Base-by-base conservation (phyloP, 2,888 invertebrate genomes). In the Trissoscelio sp. region DNA sequence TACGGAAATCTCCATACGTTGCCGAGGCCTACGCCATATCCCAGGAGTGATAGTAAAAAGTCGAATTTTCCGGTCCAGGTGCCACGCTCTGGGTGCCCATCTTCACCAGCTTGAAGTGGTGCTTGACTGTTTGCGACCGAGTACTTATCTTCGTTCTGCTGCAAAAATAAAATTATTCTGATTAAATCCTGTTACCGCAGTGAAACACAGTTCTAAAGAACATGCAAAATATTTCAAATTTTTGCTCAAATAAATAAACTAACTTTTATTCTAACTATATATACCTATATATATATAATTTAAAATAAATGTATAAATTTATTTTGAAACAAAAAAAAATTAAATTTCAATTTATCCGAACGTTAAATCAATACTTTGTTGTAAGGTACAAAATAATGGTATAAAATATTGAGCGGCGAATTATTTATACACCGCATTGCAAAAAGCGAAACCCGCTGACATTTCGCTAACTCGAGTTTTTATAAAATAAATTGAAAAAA, bases 1-100 rank as follows among this genome's bases (percentile, higher is more conserved):
- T 95, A 95, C 1, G 95, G 95, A 90, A 95, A 95, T 20, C 95
- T 92, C 95, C 95, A 95, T 14, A 95, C 95, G 88, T 95, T 95
- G 83, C 95, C 95, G 69, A 95, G 91, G 1, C 95, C 95, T 60
- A 95, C 95, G 81, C 95, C 95, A 89, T 95, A 95, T 24, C 95
- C 95, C 79, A 95, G 91, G 77, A 95, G 92, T 7, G 95, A 95
- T 34, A 95, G 92, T 20, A 95, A 92, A 89, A 95, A 95, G 91
- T 95, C 95, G 87, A 95, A 95, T 74, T 94, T 93, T n/a, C 95
- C 95, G 11, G 95, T 94, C 95, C 95, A 95, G 87, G 94, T 95
- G 79, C 95, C 95, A 3, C 95, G 93, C 86, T 93, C 95, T 7
- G 94, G 94, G 48, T 89, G 89, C 34, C 90, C 91, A 16, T 89